A percentile compares a stretch with the other conserved stretches of the same genome.
Evolutionary conservation across 2,113 vertebrate genomes (phyloP).

Genomic region (Epinephelus fuscoguttatus): DNA sequence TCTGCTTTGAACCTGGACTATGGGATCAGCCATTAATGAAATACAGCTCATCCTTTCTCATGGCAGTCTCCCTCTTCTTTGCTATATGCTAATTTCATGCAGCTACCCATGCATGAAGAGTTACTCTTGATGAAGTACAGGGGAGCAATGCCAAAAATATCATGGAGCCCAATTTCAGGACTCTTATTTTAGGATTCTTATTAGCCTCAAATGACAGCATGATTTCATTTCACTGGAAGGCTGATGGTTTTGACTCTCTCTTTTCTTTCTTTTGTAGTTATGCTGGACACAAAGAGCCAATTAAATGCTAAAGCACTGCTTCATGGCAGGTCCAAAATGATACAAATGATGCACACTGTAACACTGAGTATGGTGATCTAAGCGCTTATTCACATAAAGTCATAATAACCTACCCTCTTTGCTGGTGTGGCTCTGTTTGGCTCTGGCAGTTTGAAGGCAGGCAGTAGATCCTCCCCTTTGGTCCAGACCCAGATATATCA

Average conservation of each 20-base stretch:
- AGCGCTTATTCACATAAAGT: background rate
- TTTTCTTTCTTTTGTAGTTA: constrained; percentile 21
- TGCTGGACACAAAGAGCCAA: constrained; percentile 15
- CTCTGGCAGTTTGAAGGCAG: background rate
- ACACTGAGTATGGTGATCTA: background rate
- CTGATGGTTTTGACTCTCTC: constrained; percentile 31
- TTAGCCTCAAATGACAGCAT: constrained; percentile 38
- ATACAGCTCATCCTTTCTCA: constrained; percentile 40
- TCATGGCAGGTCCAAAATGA: background rate
- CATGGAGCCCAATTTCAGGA: constrained; percentile 32
- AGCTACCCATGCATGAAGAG: constrained; percentile 54
- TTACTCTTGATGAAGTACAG: constrained; percentile 52
- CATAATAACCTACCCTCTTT: background rate
- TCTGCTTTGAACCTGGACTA: constrained; percentile 40
- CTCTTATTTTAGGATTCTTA: constrained; percentile 28
- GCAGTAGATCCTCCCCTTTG: too few species aligned
- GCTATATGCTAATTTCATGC: constrained; percentile 63
- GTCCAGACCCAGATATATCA: background rate
- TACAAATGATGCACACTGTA: background rate
- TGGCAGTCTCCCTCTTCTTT: constrained; percentile 30
- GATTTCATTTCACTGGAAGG: constrained; percentile 37
- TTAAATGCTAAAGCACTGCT: background rate
- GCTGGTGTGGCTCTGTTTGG: too few species aligned
- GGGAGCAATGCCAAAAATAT: constrained; percentile 61
- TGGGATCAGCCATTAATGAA: constrained; percentile 42